Evolutionary conservation across 2,888 invertebrate species (phyloP).

Genomic region (Blastobasis lacticolella): DNA sequence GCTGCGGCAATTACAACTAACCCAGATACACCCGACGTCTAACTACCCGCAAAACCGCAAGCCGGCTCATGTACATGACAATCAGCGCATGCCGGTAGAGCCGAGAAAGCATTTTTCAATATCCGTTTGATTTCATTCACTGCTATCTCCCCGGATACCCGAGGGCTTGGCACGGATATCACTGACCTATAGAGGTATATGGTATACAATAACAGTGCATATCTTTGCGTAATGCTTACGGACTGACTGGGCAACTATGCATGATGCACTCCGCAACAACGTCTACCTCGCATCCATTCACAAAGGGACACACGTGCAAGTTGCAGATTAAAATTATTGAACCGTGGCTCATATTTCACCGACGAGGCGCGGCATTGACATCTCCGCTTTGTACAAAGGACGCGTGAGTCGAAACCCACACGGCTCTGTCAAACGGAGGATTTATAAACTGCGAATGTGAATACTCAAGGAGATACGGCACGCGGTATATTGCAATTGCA

Average conservation of each 20-base stretch:
- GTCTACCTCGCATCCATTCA: not conserved
- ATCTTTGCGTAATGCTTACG: too few relatives aligned
- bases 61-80: not conserved
- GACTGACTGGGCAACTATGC: too few relatives aligned
- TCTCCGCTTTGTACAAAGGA: not conserved
- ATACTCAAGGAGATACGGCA: too few relatives aligned
- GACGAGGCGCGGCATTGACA: not conserved
- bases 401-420: too few relatives aligned
- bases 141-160: constrained; percentile 5
- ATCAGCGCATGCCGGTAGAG: not conserved
- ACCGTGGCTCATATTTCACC: not conserved
- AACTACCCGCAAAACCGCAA: constrained; percentile 5
- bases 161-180: not conserved
- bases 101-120: not conserved
- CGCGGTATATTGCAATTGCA: too few relatives aligned
- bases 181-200: too few relatives aligned
- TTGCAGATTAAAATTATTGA: not conserved
- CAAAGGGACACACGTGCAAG: not conserved
- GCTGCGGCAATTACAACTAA: not conserved
- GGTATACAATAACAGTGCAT: too few relatives aligned
- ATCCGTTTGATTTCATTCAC: not conserved
- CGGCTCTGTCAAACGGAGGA: too few relatives aligned
- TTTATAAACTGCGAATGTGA: too few relatives aligned
- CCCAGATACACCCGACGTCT: not conserved
- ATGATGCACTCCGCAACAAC: too few relatives aligned